Percentiles rank a stretch among this genome's conserved stretches.
These are phyloP conservation scores for Lycodopsis pacificus DNA, from an alignment of 2,797 vertebrate genomes.

Conservation along the genomic window DNA sequence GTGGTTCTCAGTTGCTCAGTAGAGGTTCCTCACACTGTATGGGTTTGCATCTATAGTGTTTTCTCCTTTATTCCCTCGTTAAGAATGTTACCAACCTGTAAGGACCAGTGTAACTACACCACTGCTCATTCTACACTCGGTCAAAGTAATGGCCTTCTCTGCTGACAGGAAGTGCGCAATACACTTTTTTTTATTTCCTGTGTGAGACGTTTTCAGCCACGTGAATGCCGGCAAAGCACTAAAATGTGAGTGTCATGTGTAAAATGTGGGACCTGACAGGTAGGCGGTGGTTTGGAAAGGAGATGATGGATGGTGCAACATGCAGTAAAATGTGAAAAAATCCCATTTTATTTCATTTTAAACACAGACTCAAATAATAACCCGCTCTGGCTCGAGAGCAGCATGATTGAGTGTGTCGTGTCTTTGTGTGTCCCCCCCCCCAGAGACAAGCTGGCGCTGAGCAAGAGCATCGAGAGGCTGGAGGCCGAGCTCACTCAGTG, in stretches of 20 bases:
- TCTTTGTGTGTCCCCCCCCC: conserved; percentile 22
- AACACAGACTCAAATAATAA: neutral
- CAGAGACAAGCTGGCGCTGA: conserved; percentile 93
- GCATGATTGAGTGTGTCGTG: neutral
- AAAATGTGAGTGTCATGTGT: neutral
- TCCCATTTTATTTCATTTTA: no score
- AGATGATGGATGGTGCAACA: neutral
- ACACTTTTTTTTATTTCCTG: neutral
- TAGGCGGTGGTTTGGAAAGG: neutral
- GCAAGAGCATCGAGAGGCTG: conserved; percentile 94
- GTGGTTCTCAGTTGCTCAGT: neutral
- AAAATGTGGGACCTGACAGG: neutral
- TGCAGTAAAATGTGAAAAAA: neutral
- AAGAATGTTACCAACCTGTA: neutral
- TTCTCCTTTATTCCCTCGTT: neutral
- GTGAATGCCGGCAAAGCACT: neutral
- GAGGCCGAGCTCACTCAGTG: conserved; percentile 94
- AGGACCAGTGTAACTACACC: neutral
- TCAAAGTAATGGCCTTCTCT: neutral
- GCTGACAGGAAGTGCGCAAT: neutral
- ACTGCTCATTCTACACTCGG: neutral
- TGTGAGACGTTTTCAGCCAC: neutral
- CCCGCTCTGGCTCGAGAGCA: neutral
- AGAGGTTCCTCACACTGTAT: neutral
- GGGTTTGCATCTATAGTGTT: neutral